These are phyloP conservation scores for Tringa solitaria DNA, from an alignment of 2,113 vertebrate species.

Conservation along the genomic window DNA sequence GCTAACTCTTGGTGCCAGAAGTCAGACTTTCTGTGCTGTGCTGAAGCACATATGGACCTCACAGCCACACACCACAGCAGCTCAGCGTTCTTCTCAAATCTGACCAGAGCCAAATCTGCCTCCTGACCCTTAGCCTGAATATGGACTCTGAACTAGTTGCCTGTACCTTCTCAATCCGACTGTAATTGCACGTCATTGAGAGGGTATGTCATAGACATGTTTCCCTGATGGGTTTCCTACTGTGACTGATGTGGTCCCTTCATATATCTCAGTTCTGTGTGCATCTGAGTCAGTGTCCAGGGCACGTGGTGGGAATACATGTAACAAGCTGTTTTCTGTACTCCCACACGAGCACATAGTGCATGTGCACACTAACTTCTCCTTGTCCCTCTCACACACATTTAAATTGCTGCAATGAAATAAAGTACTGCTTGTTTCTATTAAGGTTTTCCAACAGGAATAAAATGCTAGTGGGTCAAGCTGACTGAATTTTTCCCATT, in stretches of 20 bases:
- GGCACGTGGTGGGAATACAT: not conserved
- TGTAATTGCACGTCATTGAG: not conserved
- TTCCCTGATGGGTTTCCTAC: not conserved
- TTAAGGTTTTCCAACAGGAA: not conserved
- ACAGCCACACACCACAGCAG: not conserved
- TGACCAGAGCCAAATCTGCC: not conserved
- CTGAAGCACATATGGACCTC: not conserved
- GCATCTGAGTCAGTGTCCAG: not conserved
- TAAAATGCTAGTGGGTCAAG: not conserved
- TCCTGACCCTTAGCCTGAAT: not conserved
- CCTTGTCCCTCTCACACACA: not conserved
- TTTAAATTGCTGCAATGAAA: not conserved
- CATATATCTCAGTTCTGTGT: not conserved
- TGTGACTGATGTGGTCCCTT: not conserved
- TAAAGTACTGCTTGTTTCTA: not conserved
- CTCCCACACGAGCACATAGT: not conserved
- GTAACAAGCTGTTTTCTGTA: not conserved
- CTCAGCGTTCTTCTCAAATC: not conserved
- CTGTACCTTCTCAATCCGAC: not conserved
- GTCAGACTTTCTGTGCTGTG: not conserved
- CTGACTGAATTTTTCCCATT: not conserved
- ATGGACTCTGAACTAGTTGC: not conserved
- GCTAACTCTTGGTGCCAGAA: not conserved
- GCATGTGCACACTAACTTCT: not conserved
- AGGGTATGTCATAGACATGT: not conserved